Conservation (phyloP, 2,888 invertebrate species). For the Arrhopalites spinosus region DNA sequence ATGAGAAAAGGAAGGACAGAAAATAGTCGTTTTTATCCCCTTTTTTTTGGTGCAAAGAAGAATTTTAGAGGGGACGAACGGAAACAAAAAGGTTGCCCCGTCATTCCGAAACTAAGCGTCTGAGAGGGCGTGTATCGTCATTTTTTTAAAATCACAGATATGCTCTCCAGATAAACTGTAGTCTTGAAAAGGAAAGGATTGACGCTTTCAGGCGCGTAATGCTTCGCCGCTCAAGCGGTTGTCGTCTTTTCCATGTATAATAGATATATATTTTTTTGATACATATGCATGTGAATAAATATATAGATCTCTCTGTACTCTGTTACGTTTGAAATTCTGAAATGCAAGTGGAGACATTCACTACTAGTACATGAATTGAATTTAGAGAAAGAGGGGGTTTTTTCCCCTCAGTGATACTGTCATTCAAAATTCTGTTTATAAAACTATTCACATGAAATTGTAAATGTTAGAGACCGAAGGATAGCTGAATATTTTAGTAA, state of each 20-base stretch:
- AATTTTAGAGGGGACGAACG: constrained; percentile 14
- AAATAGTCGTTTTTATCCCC: constrained; percentile 13
- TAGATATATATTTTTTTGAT: neutral
- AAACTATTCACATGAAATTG: no score
- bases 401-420: no score
- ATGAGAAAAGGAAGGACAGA: constrained; percentile 3
- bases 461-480: no score
- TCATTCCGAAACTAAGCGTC: constrained; percentile 1
- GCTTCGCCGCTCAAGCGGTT: constrained; percentile 49
- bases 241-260: constrained; percentile 14
- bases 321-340: no score
- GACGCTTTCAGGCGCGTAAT: constrained; percentile 39
- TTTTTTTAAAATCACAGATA: constrained; percentile 29
- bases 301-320: no score
- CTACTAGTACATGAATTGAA: no score
- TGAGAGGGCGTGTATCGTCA: constrained; percentile 12
- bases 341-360: no score
- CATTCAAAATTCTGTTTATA: no score
- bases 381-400: no score
- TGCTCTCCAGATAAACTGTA: constrained; percentile 4
- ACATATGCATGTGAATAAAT: no score
- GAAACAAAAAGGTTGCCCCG: constrained; percentile 8
- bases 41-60: neutral
- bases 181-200: constrained; percentile 21
- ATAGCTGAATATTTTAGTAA: no score